These are phyloP conservation scores for Ashinkailepas kermadecensis DNA, from an alignment of 2,888 invertebrate species.

Conservation along the genomic window DNA sequence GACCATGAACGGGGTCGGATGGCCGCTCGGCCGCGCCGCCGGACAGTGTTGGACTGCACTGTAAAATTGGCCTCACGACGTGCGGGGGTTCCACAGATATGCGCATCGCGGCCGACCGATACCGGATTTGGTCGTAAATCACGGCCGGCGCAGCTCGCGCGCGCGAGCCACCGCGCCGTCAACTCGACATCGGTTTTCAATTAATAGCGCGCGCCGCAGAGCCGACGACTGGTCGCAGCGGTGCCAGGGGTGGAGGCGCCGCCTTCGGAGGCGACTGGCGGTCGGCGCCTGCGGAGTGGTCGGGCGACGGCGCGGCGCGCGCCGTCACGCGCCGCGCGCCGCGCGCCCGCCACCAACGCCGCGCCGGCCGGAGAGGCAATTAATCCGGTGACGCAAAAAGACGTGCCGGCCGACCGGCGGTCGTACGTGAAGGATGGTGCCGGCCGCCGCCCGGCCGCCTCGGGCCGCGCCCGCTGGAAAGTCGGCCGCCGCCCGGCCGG, in stretches of 20 bases:
- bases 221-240: too few species aligned
- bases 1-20: too few species aligned
- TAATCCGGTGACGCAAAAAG: slow-evolving; percentile 20
- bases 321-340: not conserved
- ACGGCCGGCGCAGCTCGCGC: not conserved
- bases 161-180: not conserved
- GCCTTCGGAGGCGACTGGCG: too few species aligned
- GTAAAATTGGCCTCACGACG: too few species aligned
- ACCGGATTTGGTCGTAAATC: not conserved
- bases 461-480: not conserved
- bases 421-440: slow-evolving; percentile 11
- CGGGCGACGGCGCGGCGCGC: not conserved
- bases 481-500: not conserved
- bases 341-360: not conserved
- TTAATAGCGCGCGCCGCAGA: not conserved
- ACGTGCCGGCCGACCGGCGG: not conserved
- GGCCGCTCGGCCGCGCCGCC: too few species aligned
- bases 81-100: too few species aligned
- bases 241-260: too few species aligned
- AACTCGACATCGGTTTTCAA: not conserved
- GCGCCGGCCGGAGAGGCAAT: not conserved
- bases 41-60: too few species aligned
- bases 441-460: not conserved
- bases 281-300: too few species aligned
- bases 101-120: not conserved